Evolutionary conservation across 1,140 invertebrate genomes (phyloP).

Genomic region (Bombus turneri): DNA sequence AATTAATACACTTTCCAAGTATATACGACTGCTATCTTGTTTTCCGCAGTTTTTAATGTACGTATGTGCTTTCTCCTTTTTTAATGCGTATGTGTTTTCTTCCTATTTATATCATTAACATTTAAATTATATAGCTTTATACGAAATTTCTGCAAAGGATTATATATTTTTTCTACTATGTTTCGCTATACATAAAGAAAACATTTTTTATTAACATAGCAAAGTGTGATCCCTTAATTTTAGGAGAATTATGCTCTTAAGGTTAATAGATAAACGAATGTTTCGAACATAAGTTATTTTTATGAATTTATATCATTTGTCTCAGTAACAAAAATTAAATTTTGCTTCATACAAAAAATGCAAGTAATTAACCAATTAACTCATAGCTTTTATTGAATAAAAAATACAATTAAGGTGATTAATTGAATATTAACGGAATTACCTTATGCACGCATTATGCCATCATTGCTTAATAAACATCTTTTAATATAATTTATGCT

Average conservation of each 20-base stretch:
- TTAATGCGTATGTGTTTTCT: neutral
- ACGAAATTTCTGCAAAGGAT: neutral
- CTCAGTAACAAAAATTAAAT: neutral
- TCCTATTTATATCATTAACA: neutral
- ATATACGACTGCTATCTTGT: constrained; percentile 29
- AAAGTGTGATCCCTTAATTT: neutral
- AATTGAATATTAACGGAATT: neutral
- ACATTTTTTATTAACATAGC: neutral
- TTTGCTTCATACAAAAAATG: neutral
- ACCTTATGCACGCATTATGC: neutral
- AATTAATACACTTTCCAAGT: constrained; percentile 74
- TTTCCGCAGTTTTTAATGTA: constrained; percentile 15
- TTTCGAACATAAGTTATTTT: neutral
- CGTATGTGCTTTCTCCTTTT: neutral
- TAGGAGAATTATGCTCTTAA: too few species aligned
- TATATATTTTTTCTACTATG: neutral
- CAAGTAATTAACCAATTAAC: neutral
- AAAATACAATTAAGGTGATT: neutral
- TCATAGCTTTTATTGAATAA: neutral
- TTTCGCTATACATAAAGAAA: neutral
- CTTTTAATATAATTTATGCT: neutral
- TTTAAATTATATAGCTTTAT: neutral
- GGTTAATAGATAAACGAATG: neutral
- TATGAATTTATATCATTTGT: neutral
- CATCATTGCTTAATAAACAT: neutral